These are phyloP conservation scores for Onychorhynchus coronatus DNA, from an alignment of 2,113 vertebrate genomes.

Conservation along the genomic window DNA sequence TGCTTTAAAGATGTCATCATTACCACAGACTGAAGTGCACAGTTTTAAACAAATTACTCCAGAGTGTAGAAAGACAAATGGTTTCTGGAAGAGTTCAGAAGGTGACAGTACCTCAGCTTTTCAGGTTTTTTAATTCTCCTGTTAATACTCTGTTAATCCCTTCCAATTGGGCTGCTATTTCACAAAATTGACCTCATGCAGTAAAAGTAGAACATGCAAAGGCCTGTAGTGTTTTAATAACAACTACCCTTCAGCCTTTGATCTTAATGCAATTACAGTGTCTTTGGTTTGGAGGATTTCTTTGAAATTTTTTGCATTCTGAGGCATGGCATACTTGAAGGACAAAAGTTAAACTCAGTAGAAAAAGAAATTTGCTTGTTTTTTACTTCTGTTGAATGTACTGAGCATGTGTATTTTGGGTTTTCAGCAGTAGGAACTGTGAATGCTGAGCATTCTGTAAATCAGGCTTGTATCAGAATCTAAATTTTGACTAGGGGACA, in stretches of 20 bases:
- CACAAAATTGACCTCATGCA: not conserved
- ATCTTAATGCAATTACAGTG: not conserved
- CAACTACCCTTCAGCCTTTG: not conserved
- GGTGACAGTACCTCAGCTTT: not conserved
- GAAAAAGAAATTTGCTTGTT: not conserved
- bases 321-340: not conserved
- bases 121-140: not conserved
- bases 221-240: not conserved
- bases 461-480: not conserved
- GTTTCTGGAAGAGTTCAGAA: not conserved
- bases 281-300: not conserved
- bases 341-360: not conserved
- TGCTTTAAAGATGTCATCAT: not conserved
- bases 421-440: not conserved
- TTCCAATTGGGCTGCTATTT: not conserved
- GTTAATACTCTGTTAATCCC: not conserved
- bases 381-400: not conserved
- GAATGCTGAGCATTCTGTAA: not conserved
- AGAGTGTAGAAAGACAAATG: not conserved
- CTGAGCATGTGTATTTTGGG: not conserved
- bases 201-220: not conserved
- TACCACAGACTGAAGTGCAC: not conserved
- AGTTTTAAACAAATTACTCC: not conserved
- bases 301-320: not conserved
- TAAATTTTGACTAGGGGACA: accelerated